These are phyloP conservation scores for Oxycera nigricornis DNA, from an alignment of 2,888 invertebrate genomes.

Conservation along the genomic window DNA sequence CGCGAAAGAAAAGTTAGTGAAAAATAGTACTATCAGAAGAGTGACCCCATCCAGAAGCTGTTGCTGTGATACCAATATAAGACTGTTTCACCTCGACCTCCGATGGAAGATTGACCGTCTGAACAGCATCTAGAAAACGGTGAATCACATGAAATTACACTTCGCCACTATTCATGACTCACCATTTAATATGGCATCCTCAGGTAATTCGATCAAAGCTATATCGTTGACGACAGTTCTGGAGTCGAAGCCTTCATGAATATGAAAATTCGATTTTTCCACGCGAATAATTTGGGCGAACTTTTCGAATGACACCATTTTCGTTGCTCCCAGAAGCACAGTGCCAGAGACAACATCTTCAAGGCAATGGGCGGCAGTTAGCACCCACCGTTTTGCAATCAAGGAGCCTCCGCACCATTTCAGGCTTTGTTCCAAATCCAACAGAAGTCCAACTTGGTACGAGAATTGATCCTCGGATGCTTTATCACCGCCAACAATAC, in stretches of 20 bases:
- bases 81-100: constrained; percentile 55
- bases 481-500: constrained; percentile 43
- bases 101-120: constrained; percentile 50
- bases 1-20: too few species aligned
- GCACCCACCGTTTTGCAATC: constrained; percentile 51
- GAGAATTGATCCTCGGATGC: constrained; percentile 52
- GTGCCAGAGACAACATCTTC: constrained; percentile 37
- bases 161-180: not conserved
- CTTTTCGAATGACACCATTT: not conserved
- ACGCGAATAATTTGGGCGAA: constrained; percentile 5
- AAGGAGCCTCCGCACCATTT: constrained; percentile 56
- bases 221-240: constrained; percentile 23
- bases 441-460: constrained; percentile 55
- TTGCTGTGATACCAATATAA: constrained; percentile 58
- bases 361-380: constrained; percentile 59
- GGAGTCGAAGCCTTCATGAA: constrained; percentile 20
- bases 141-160: not conserved
- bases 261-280: not conserved
- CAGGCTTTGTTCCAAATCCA: constrained; percentile 48
- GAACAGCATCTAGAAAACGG: not conserved
- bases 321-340: constrained; percentile 14
- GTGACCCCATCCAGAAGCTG: constrained; percentile 64
- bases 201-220: constrained; percentile 29
- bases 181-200: constrained; percentile 10
- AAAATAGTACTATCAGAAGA: constrained; percentile 54